phyloP scores from a whole-genome alignment of 2,113 vertebrate genomes.

The Probosciger aterrimus region DNA sequence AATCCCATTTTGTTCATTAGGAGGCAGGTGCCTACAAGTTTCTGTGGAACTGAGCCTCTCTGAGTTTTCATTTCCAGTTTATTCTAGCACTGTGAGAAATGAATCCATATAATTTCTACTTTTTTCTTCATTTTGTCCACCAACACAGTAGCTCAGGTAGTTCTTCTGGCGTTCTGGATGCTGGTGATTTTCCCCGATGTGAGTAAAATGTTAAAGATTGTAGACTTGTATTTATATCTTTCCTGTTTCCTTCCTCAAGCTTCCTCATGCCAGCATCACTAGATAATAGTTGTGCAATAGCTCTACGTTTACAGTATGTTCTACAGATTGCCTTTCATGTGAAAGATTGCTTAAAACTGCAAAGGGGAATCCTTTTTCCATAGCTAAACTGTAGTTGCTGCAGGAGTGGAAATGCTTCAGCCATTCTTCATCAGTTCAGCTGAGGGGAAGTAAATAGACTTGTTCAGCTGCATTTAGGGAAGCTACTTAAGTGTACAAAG shows the following conservation, averaged over 20 bases:
- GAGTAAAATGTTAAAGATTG: slow-evolving; percentile 4
- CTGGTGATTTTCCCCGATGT: not conserved
- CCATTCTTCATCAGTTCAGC: not conserved
- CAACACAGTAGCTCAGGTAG: not conserved
- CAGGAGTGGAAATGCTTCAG: slow-evolving; percentile 1
- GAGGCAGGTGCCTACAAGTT: not conserved
- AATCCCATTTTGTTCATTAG: not conserved
- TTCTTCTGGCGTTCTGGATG: not conserved
- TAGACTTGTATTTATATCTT: slow-evolving; percentile 33
- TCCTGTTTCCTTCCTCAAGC: slow-evolving; percentile 49
- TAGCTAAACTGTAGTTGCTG: not conserved
- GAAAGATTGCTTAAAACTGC: not conserved
- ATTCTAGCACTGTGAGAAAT: not conserved
- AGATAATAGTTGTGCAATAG: slow-evolving; percentile 65
- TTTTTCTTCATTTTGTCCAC: not conserved
- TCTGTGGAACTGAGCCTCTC: not conserved
- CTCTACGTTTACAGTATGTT: slow-evolving; percentile 11
- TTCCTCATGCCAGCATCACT: slow-evolving; percentile 61
- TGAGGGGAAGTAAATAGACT: not conserved
- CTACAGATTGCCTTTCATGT: not conserved
- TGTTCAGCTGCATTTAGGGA: not conserved
- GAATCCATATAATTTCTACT: not conserved
- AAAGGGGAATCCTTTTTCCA: slow-evolving; percentile 31
- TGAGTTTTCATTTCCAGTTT: not conserved
- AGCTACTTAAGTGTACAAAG: not conserved